These are phyloP conservation scores for Propithecus perrieri DNA, from an alignment of 2,797 vertebrate species.

Conservation along the genomic window DNA sequence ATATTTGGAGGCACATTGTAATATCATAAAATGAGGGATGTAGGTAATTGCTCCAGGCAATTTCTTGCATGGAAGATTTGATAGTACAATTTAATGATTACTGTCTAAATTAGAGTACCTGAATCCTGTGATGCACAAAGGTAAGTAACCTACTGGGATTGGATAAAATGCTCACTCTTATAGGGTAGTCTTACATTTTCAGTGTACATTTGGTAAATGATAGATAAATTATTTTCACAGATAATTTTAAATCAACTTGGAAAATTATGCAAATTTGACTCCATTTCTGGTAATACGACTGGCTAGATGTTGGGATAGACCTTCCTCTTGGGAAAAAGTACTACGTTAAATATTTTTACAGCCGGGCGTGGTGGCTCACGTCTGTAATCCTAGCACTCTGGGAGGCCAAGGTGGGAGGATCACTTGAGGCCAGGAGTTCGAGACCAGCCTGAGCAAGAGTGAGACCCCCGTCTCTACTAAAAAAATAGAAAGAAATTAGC, in stretches of 20 bases:
- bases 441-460: no score
- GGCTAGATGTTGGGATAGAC: background rate
- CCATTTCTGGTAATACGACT: background rate
- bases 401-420: no score
- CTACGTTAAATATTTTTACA: background rate
- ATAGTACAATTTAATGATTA: conserved; percentile 10
- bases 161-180: background rate
- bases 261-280: background rate
- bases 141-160: background rate
- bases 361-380: no score
- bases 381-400: no score
- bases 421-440: no score
- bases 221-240: background rate
- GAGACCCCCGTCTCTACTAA: no score
- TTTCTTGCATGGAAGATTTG: conserved; percentile 30
- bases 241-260: conserved; percentile 15
- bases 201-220: background rate
- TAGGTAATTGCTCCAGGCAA: background rate
- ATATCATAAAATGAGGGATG: background rate
- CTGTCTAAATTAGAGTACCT: background rate
- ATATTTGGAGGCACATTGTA: background rate
- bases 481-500: no score
- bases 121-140: background rate
- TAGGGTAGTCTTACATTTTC: background rate
- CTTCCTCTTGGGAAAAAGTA: background rate